phyloP scores from a whole-genome alignment of 2,888 invertebrate genomes.

The Villa cingulata region DNA sequence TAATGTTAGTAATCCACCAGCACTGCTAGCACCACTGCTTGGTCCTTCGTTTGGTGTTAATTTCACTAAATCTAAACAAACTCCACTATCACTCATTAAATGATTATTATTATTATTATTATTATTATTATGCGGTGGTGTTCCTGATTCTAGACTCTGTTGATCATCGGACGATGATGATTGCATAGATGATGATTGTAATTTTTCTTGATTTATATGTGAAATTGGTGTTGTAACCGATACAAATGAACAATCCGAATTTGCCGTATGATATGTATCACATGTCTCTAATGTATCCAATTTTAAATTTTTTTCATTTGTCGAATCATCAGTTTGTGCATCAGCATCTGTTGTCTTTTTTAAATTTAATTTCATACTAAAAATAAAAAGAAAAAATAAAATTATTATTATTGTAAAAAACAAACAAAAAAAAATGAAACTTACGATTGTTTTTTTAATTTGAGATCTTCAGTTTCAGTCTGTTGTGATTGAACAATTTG shows the following conservation, averaged over 20 bases:
- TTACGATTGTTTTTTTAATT: conserved; percentile 40
- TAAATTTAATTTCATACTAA: conserved; percentile 54
- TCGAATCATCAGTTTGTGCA: conserved; percentile 22
- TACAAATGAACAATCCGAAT: conserved; percentile 41
- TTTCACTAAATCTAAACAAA: conserved; percentile 29
- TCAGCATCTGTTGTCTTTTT: conserved; percentile 40
- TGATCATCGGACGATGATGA: not conserved
- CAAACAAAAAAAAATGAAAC: conserved; percentile 10
- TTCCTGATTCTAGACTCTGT: conserved; percentile 14
- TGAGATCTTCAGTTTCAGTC: conserved; percentile 37
- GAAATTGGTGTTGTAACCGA: conserved; percentile 25
- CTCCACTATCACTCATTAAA: conserved; percentile 43
- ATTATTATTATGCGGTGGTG: not conserved
- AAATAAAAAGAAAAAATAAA: conserved; percentile 14
- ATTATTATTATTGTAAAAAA: not conserved
- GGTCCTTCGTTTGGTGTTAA: conserved; percentile 5
- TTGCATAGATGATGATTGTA: conserved; percentile 15
- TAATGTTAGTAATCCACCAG: not conserved
- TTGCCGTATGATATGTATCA: conserved; percentile 65
- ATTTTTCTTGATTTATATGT: not conserved
- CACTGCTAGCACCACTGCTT: not conserved
- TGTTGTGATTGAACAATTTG: conserved; percentile 36
- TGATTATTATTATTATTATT: conserved; percentile 6
- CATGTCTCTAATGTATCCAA: conserved; percentile 37
- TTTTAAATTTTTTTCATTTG: conserved; percentile 16